Evolutionary conservation across 2,888 invertebrate genomes (phyloP), one percentile per base, ranked within the genome.

Genomic region (Iphiclides podalirius): DNA sequence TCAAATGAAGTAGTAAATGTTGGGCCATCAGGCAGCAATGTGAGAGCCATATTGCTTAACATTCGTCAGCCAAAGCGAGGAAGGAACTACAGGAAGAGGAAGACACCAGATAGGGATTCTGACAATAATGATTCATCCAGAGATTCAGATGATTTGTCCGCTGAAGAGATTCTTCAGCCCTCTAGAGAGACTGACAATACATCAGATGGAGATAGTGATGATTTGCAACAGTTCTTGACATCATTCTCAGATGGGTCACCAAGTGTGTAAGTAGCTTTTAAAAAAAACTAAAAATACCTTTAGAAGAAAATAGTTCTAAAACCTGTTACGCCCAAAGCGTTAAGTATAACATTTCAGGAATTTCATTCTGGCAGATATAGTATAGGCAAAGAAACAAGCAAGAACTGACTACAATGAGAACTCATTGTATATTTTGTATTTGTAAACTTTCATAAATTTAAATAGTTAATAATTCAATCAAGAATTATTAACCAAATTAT

Each of bases 101-200:
- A 79, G 58, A 81, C 84, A 1, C 80, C 85, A 0, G 82, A 75
- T 3, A 67, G 75, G 41, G 85, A 84, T 38, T 72, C 79, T 0
- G 82, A 83, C 44, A 83, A 77, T 47, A 76, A 75, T 60, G 73
- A 67, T 14, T 83, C 84, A 0, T 77, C 78, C 0, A 71, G 72
- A 53, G 87, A 87, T 62, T 87, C 87, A 8, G 87, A 87, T 57
- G 87, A 87, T 62, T 58, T 79, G 26, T 80, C 85, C 0, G 59
- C 54, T 3, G 81, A 75, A 9, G 80, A 82, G 31, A 61, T 45
- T 14, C 36, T 59, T 3, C 61, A 62, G 14, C 52, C 60, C 8
- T 45, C 67, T 1, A 63, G 66, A 38, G 63, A 58, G 7, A 57
- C 60, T 48, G 70, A 75, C 8, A 67, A 64, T 15, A 69, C 67